Percentiles rank a stretch among this genome's conserved stretches.
These are phyloP conservation scores for Chamaetylas fuelleborni DNA, from an alignment of 2,113 vertebrate genomes.

Conservation along the genomic window DNA sequence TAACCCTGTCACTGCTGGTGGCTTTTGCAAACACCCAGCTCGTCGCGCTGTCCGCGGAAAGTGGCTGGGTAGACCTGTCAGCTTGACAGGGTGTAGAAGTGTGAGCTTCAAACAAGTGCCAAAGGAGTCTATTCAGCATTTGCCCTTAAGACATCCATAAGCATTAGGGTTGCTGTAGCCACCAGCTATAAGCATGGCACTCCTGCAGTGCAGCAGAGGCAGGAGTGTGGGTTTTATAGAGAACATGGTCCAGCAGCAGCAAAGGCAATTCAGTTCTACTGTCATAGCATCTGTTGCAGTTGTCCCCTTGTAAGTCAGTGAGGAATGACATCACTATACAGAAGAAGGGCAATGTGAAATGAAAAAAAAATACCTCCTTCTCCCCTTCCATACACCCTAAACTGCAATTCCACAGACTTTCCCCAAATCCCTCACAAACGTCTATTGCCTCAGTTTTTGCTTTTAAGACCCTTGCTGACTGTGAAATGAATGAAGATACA, in stretches of 20 bases:
- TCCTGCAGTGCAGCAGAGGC: slow-evolving; percentile 29
- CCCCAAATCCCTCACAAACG: slow-evolving; percentile 41
- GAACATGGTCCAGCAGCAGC: slow-evolving; percentile 72
- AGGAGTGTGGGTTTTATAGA: slow-evolving; percentile 49
- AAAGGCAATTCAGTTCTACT: slow-evolving; percentile 59
- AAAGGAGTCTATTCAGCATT: slow-evolving; percentile 56
- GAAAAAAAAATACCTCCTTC: background rate
- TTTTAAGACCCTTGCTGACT: slow-evolving; percentile 61
- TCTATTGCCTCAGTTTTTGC: slow-evolving; percentile 9
- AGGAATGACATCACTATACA: background rate
- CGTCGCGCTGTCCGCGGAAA: background rate
- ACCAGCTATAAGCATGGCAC: slow-evolving; percentile 35
- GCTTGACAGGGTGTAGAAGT: slow-evolving; percentile 56
- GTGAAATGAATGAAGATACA: slow-evolving; percentile 66
- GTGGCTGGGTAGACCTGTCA: slow-evolving; percentile 67
- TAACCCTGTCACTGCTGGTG: slow-evolving; percentile 63
- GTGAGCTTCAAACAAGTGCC: slow-evolving; percentile 39
- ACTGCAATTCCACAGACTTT: slow-evolving; percentile 49
- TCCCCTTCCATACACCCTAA: background rate
- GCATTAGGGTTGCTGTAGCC: slow-evolving; percentile 38
- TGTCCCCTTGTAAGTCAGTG: slow-evolving; percentile 7
- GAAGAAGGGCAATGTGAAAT: slow-evolving; percentile 13
- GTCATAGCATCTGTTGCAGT: background rate
- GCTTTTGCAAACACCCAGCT: slow-evolving; percentile 35
- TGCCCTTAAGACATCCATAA: slow-evolving; percentile 43